These are phyloP conservation scores for Zaprionus lachaisei DNA, from an alignment of 1,140 invertebrate genomes.

Conservation along the genomic window DNA sequence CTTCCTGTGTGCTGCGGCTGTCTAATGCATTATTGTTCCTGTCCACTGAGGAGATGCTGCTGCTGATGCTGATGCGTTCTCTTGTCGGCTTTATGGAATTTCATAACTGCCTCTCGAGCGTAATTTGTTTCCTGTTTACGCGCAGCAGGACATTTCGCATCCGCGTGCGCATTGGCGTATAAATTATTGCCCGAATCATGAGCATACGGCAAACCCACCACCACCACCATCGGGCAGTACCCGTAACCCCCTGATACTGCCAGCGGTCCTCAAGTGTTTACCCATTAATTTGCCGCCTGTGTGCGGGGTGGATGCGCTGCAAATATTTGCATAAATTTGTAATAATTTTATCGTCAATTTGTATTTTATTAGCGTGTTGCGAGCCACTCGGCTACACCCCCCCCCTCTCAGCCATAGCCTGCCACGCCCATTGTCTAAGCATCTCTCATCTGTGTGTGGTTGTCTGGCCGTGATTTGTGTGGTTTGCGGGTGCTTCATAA, in stretches of 20 bases:
- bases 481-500: slow-evolving; percentile 30
- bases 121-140: slow-evolving; percentile 82
- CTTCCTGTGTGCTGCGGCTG: slow-evolving; percentile 57
- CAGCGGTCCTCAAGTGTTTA: slow-evolving; percentile 63
- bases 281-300: slow-evolving; percentile 75
- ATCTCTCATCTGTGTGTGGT: slow-evolving; percentile 35
- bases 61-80: neutral
- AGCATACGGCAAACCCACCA: slow-evolving; percentile 44
- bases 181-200: slow-evolving; percentile 79
- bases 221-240: slow-evolving; percentile 13
- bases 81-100: slow-evolving; percentile 70
- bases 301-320: slow-evolving; percentile 56
- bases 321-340: slow-evolving; percentile 83
- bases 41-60: slow-evolving; percentile 65
- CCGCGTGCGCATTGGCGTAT: slow-evolving; percentile 78
- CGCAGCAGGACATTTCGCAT: slow-evolving; percentile 77
- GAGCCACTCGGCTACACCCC: slow-evolving; percentile 52
- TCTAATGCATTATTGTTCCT: slow-evolving; percentile 81
- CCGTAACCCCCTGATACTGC: slow-evolving; percentile 1
- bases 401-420: neutral
- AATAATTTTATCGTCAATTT: slow-evolving; percentile 83
- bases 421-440: slow-evolving; percentile 24
- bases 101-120: slow-evolving; percentile 82
- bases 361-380: slow-evolving; percentile 80
- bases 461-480: slow-evolving; percentile 58